Evolutionary conservation across 2,113 vertebrate species (phyloP).

Genomic region (Natator depressus): DNA sequence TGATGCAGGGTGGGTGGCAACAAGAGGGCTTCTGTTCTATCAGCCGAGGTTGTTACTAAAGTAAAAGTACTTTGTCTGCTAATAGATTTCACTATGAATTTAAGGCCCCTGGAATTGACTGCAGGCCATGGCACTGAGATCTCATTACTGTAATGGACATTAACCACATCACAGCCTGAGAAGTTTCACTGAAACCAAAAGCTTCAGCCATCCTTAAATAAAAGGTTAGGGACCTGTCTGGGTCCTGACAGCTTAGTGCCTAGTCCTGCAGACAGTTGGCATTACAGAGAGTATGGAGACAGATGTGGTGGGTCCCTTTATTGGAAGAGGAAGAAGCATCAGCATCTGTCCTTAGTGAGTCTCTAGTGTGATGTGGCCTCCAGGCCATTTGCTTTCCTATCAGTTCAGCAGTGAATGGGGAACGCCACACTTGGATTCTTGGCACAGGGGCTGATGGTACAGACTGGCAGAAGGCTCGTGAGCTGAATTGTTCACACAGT

Average conservation of each 20-base stretch:
- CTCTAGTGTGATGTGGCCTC: not conserved
- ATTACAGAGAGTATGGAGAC: too few species aligned
- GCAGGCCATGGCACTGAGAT: not conserved
- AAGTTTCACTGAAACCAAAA: not conserved
- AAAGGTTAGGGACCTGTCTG: not conserved
- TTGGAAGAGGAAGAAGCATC: not conserved
- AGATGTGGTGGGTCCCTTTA: not conserved
- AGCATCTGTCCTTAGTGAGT: not conserved
- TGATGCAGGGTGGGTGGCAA: not conserved
- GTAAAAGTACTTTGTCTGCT: not conserved
- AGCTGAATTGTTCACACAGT: not conserved
- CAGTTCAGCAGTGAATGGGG: not conserved
- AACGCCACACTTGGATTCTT: rapidly evolving
- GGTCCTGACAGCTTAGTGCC: not conserved
- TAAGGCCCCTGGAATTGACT: not conserved
- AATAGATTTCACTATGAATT: not conserved
- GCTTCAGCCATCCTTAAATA: not conserved
- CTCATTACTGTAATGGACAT: not conserved
- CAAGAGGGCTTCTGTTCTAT: not conserved
- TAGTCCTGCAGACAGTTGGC: not conserved
- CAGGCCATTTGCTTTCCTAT: not conserved
- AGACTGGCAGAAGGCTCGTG: not conserved
- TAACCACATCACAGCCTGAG: not conserved
- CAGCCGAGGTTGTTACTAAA: not conserved
- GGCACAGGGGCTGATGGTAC: rapidly evolving